Base-by-base conservation (phyloP, 2,113 vertebrate species). In the Daphoenositta chrysoptera region DNA sequence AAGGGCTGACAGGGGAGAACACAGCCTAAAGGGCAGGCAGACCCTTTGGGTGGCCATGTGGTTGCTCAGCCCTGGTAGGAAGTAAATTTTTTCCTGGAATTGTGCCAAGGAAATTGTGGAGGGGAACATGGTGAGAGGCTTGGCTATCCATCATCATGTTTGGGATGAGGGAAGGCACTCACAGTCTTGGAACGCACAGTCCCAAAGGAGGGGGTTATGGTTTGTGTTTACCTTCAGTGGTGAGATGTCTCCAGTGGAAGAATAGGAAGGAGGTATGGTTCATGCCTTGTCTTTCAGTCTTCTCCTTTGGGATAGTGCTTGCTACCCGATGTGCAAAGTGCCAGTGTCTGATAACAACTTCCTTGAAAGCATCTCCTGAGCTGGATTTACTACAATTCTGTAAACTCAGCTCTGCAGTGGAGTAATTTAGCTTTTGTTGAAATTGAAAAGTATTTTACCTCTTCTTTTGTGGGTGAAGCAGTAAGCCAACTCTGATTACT, bases 201-300 rank as follows among this genome's bases (percentile, higher is more conserved):
- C 31, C 40, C 24, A 27, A 3, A 66, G 26, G 6, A 65, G 4
- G 0, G 6, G 1, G 1, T 35, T 87, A 18, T 1, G 1, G 58
- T 48, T 68, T 0, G 0, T 45, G 16, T 58, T 82, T 81, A 17
- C 42, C 92, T 79, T 89, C 39, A 48, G 19, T 7, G 1, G 13
- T 71, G 65, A 84, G 22, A 8, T 48, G 54, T 83, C 27, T 88
- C 53, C 48, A 47, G 19, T 24, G 24, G 63, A 56, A 76, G 61
- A 80, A 47, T 0, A 51, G 50, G 31, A 83, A 50, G 13, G 7
- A 48, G 21, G 31, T 18, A 53, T 27, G 33, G 3, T 28, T 65
- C 1, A 1, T 91, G 19, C 10, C 7, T 68, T 76, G 18, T 39
- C 26, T 69, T 93, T 73, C 33, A 53, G 17, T 51, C 21, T 50